Evolutionary conservation across 2,888 invertebrate species (phyloP), one percentile per base, ranked within the genome.

Genomic region (Drosophila borealis): DNA sequence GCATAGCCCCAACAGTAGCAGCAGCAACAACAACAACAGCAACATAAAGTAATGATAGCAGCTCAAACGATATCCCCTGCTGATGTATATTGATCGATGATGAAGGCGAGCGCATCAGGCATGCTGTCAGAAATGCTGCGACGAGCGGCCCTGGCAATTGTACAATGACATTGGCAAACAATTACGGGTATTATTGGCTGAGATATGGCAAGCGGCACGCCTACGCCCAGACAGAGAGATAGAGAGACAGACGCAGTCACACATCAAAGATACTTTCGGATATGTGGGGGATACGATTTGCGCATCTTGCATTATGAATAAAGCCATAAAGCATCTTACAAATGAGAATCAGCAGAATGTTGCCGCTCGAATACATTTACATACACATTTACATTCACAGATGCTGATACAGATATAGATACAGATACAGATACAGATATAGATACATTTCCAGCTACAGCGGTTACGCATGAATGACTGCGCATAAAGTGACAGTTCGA

Each of bases 401-500:
- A 14, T 13, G 13, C 33, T 11, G 33, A 17, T 17, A 44, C n/a
- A 33, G 17, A 2, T 29, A 44, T 8, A 21, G 44, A 44, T 33
- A 42, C 9, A 17, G 11, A 41, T 42, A 44, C 42, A 50, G 21
- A 48, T 21, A 39, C 34, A 39, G 45, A 45, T 34, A 48, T 21
- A 65, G 37, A 25, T 34, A 39, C 17, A 56, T 29, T 34, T 49
- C 6, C 39, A 25, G 53, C 14, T 42, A 33, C 44, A 46, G 49
- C 44, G 19, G 48, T 34, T 50, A 67, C 66, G 62, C 63, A 50
- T 80, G 68, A 73, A 55, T 78, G 68, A 57, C 48, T 73, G 65
- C 67, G 54, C 64, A 70, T 68, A 71, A 71, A 78, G 70, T 78
- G 84, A 78, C 73, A 76, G 70, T 65, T 67, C 65, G 59, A 75